Conservation (phyloP, 2,797 vertebrate species). For the Petrocephalus sullivani region DNA sequence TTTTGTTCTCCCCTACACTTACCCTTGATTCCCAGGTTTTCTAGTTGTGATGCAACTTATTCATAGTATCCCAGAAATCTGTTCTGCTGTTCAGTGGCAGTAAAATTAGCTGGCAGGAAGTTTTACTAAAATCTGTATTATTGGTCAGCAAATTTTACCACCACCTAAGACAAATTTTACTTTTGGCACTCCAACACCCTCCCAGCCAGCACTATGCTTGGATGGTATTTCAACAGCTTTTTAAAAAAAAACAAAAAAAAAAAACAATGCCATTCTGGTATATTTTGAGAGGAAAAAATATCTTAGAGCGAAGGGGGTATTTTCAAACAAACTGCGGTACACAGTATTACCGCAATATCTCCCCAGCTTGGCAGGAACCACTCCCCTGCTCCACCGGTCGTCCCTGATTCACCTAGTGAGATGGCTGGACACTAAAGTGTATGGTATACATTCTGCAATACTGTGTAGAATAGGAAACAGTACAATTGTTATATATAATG, state of each 20-base stretch:
- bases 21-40: too few relatives aligned
- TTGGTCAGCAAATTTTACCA: background rate
- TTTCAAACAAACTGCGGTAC: background rate
- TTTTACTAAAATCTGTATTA: background rate
- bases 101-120: background rate
- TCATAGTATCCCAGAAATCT: background rate
- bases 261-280: background rate
- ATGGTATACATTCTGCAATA: background rate
- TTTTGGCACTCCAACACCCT: background rate
- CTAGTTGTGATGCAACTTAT: background rate
- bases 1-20: too few relatives aligned
- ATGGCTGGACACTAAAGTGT: background rate
- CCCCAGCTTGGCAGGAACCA: background rate
- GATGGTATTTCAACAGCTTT: background rate
- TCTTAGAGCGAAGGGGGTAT: background rate
- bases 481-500: background rate
- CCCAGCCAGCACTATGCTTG: background rate
- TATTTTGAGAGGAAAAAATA: background rate
- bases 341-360: background rate
- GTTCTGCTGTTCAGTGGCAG: background rate
- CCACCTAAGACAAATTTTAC: background rate
- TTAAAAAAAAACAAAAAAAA: too few relatives aligned
- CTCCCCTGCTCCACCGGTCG: background rate
- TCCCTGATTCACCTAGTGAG: background rate
- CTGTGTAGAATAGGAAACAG: background rate